Evolutionary conservation across 1,140 invertebrate species (phyloP).

Genomic region (Bombus soroeensis): DNA sequence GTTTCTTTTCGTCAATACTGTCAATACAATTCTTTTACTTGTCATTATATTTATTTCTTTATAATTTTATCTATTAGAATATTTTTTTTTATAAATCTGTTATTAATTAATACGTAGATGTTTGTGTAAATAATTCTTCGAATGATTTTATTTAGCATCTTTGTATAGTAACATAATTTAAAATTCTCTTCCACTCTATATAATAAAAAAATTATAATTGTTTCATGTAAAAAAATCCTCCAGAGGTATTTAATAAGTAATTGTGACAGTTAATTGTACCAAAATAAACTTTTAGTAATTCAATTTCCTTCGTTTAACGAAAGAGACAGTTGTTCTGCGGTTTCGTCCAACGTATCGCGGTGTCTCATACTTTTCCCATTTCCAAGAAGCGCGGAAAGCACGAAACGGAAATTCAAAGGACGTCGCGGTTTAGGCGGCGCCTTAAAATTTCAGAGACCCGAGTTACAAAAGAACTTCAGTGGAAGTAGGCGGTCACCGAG

Average conservation of each 20-base stretch:
- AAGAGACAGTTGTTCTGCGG: not conserved
- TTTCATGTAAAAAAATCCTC: not conserved
- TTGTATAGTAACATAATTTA: not conserved
- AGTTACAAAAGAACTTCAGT: slow-evolving; percentile 21
- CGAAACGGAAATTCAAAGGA: slow-evolving; percentile 28
- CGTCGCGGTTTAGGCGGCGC: slow-evolving; percentile 11
- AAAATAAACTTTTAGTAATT: not conserved
- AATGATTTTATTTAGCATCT: not conserved
- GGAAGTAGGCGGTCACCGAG: not conserved
- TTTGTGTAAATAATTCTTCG: not conserved
- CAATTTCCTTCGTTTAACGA: not conserved
- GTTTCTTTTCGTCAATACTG: too few species aligned
- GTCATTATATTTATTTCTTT: not conserved
- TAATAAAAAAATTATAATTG: not conserved
- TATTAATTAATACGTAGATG: not conserved
- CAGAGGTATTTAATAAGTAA: not conserved
- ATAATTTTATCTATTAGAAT: not conserved
- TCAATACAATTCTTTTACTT: not conserved
- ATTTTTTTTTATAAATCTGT: not conserved
- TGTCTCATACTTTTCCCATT: not conserved
- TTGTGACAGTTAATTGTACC: too few species aligned
- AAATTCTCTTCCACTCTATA: not conserved
- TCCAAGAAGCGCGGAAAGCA: not conserved
- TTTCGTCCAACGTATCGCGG: not conserved
- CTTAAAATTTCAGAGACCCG: slow-evolving; percentile 11